These are phyloP conservation scores for Eucidaris tribuloides DNA, from an alignment of 35 echinoderm and acorn worm genomes.

Conservation along the genomic window DNA sequence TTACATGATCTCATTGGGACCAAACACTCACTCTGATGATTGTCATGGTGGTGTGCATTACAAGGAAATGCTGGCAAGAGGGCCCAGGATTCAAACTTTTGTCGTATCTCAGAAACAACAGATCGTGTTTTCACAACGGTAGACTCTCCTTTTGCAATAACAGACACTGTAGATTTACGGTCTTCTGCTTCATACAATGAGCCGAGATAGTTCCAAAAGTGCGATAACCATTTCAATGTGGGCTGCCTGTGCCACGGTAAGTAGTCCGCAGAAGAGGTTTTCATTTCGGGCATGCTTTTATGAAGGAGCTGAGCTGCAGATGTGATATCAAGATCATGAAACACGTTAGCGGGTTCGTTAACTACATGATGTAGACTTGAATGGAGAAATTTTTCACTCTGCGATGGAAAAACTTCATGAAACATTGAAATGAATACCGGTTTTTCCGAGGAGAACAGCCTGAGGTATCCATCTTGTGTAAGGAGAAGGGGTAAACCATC, in stretches of 20 bases:
- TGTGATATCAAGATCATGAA: conserved; percentile 10
- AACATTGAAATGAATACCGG: conserved; percentile 8
- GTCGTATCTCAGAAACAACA: too few species aligned
- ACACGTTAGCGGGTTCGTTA: not conserved
- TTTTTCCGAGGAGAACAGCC: not conserved
- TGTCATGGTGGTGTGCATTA: too few species aligned
- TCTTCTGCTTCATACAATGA: not conserved
- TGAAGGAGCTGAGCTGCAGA: not conserved
- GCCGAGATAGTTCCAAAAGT: conserved; percentile 10
- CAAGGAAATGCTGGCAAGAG: too few species aligned
- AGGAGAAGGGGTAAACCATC: conserved; percentile 44
- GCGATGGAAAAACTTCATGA: conserved; percentile 19
- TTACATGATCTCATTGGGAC: not conserved
- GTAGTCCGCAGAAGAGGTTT: not conserved
- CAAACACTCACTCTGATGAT: too few species aligned
- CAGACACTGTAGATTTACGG: not conserved
- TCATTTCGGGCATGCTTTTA: not conserved
- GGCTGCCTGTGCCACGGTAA: not conserved
- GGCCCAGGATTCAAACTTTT: too few species aligned
- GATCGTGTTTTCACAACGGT: too few species aligned
- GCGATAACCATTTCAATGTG: not conserved
- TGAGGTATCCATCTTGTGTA: conserved; percentile 25
- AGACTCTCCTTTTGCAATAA: too few species aligned
- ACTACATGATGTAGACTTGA: not conserved
- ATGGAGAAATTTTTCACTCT: conserved; percentile 47